Conservation (phyloP, 2,888 invertebrate genomes). For the Anagyrus pseudococci region DNA sequence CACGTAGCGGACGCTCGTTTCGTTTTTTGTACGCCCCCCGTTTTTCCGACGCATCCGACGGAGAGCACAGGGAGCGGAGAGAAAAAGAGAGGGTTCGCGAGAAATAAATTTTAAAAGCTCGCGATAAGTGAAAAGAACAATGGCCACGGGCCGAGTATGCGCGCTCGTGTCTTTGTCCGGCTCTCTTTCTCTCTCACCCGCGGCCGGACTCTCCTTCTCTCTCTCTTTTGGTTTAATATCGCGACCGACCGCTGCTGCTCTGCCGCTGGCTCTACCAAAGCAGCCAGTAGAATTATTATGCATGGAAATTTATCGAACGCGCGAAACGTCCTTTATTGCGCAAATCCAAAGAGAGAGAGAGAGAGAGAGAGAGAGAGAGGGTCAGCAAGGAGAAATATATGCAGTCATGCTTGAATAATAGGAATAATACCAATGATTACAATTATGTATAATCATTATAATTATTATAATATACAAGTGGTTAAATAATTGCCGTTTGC, state of each 20-base stretch:
- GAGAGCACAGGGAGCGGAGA: background rate
- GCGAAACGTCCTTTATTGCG: background rate
- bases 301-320: conserved; percentile 34
- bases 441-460: background rate
- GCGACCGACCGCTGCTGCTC: background rate
- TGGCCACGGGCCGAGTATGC: background rate
- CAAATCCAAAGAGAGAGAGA: too few species aligned
- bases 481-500: background rate
- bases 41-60: background rate
- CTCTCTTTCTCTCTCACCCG: too few species aligned
- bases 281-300: conserved; percentile 28
- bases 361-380: too few species aligned
- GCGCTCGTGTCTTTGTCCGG: conserved; percentile 7
- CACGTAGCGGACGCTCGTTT: background rate
- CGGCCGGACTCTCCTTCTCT: background rate
- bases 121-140: conserved; percentile 36
- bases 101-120: conserved; percentile 36
- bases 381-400: too few species aligned
- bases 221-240: conserved; percentile 20
- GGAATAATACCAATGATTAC: conserved; percentile 10
- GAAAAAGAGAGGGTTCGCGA: background rate
- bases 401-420: background rate
- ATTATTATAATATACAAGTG: too few species aligned
- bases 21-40: background rate
- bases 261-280: background rate